Conservation (phyloP, 2,113 vertebrate genomes). For the Muntiacus muntjak region DNA sequence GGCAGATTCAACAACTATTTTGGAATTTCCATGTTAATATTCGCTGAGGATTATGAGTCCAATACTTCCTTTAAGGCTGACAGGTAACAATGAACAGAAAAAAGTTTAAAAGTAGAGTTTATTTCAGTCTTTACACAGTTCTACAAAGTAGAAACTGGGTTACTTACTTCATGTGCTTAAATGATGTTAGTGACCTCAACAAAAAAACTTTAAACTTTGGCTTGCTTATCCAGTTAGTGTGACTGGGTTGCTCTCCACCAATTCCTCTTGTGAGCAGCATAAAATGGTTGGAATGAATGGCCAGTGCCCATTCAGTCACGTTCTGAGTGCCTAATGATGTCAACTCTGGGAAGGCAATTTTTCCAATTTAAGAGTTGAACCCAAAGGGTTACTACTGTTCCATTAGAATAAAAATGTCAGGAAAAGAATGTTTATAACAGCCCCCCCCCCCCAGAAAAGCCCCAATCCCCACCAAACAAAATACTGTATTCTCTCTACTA, state of each 20-base stretch:
- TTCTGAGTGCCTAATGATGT: neutral
- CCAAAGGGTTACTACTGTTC: neutral
- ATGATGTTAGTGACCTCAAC: constrained; percentile 15
- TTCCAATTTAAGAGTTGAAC: neutral
- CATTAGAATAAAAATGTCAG: neutral
- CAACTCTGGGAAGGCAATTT: neutral
- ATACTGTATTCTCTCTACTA: neutral
- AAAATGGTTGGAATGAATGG: neutral
- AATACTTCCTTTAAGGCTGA: neutral
- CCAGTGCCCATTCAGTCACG: neutral
- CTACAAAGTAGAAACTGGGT: constrained; percentile 7
- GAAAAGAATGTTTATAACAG: neutral
- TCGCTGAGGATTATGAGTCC: neutral
- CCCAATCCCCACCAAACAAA: neutral
- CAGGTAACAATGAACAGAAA: neutral
- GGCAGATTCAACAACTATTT: neutral
- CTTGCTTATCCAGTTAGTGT: neutral
- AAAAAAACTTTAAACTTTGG: neutral
- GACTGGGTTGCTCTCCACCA: neutral
- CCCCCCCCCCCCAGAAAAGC: neutral
- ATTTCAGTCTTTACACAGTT: constrained; percentile 7
- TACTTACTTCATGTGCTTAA: constrained; percentile 13
- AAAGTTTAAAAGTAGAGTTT: neutral
- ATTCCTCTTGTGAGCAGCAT: neutral
- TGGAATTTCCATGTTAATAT: constrained; percentile 27